Evolutionary conservation across 2,888 invertebrate genomes (phyloP).

Genomic region (Mythimna ferrago): DNA sequence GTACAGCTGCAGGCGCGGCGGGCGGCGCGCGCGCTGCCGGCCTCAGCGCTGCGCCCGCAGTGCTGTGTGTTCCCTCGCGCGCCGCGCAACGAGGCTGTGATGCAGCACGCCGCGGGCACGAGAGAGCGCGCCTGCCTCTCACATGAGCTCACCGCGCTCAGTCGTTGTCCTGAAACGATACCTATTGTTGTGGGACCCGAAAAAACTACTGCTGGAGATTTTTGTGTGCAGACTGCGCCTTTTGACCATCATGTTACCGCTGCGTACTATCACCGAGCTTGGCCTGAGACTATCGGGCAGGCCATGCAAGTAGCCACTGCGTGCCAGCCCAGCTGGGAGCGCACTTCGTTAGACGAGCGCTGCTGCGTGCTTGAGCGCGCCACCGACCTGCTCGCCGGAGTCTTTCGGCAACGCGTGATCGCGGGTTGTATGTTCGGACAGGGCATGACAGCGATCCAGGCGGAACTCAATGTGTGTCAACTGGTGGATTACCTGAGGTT

Average conservation of each 20-base stretch:
- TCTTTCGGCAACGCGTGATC: conserved; percentile 95
- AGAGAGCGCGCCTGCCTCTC: conserved; percentile 40
- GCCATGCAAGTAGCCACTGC: conserved; percentile 72
- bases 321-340: conserved; percentile 96
- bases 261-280: conserved; percentile 92
- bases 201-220: conserved; percentile 34
- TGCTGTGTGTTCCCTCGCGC: conserved; percentile 37
- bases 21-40: not conserved
- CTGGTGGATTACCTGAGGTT: conserved; percentile 97
- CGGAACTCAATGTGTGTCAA: conserved; percentile 98
- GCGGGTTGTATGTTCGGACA: conserved; percentile 98
- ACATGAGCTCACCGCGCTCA: conserved; percentile 43
- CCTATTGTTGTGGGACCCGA: conserved; percentile 47
- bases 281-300: conserved; percentile 31
- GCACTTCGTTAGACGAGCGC: conserved; percentile 93
- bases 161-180: conserved; percentile 35
- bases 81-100: conserved; percentile 48
- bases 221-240: conserved; percentile 93
- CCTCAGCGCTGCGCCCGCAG: conserved; percentile 50
- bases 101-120: conserved; percentile 45
- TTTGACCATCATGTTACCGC: conserved; percentile 96
- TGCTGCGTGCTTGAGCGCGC: conserved; percentile 95
- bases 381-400: conserved; percentile 95
- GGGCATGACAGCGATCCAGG: conserved; percentile 96
- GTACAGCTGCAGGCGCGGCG: conserved; percentile 14